Percentiles rank a stretch among this genome's conserved stretches.
Evolutionary conservation across 1,140 invertebrate species (phyloP).

Genomic region (Procambarus virginalis): DNA sequence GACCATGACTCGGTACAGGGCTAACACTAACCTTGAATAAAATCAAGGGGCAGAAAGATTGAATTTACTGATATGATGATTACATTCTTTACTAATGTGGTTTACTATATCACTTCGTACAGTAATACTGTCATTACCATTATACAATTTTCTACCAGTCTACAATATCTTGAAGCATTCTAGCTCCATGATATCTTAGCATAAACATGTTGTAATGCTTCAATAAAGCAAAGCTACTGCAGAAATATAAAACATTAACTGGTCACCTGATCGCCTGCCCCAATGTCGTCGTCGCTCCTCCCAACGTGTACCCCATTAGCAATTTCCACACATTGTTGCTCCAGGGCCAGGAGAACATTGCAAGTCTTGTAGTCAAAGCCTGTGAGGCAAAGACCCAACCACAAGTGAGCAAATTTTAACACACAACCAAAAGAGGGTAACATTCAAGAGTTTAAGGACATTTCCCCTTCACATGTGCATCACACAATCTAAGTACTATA

Average conservation of each 20-base stretch:
- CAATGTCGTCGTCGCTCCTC: slow-evolving; percentile 95
- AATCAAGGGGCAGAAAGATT: too few species aligned
- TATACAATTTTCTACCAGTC: not conserved
- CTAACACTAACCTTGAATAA: too few species aligned
- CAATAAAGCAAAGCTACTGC: not conserved
- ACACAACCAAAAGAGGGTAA: not conserved
- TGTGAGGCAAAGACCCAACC: slow-evolving; percentile 65
- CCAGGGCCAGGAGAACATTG: slow-evolving; percentile 78
- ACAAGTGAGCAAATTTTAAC: slow-evolving; percentile 7
- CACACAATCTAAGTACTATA: too few species aligned
- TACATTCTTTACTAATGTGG: too few species aligned
- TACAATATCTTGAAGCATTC: too few species aligned
- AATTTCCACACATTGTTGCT: slow-evolving; percentile 79
- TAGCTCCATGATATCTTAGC: not conserved
- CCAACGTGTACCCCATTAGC: slow-evolving; percentile 80
- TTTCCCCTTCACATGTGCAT: too few species aligned
- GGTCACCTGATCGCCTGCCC: slow-evolving; percentile 97
- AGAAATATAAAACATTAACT: not conserved
- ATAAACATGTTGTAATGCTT: not conserved
- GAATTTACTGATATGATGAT: too few species aligned
- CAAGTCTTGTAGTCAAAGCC: slow-evolving; percentile 82
- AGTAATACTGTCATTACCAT: too few species aligned
- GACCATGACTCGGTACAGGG: too few species aligned
- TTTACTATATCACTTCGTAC: too few species aligned
- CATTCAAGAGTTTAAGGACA: too few species aligned